Base-by-base conservation (phyloP, 2,113 vertebrate genomes). In the Petroica traversi region DNA sequence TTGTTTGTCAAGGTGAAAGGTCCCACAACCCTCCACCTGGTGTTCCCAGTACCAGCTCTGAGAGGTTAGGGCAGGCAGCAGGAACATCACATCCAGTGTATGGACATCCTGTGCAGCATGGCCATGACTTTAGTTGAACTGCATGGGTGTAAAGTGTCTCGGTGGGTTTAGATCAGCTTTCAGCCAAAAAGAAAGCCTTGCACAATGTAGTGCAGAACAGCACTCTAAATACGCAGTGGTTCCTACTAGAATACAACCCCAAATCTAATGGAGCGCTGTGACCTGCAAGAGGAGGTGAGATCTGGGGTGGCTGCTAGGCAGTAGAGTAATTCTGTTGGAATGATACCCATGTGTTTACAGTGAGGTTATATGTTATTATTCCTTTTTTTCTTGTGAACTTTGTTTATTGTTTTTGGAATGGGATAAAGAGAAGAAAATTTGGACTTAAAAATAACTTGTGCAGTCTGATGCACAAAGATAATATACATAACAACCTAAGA, bases 341-440 rank as follows among this genome's bases (percentile, higher is more conserved):
- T 40, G 67, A 94, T 75, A 95, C 49, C 61, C 81, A 51, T 85
- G 67, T 92, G 76, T 88, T 93, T 91, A 90, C 68, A 88, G 67
- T 24, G 38, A 78, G 29, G 46, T 73, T 94, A 72, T 64, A 61
- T 83, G 66, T 88, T 96, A 64, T 86, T 96, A 83, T 83, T 96
- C 48, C 64, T 85, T 93, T 71, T 71, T 41, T 92, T 73, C 81
- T 77, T 2, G 2, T 5, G 15, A 93, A 64, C 59, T 93, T 66
- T 54, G 79, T 92, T 95, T 95, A 92, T 97, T 96, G 66, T 23
- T 89, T 81, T 95, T 97, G 82, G 92, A 97, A 85, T 52, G 57
- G 78, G 82, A 96, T 96, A 81, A 96, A 94, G 91, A 93, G 92
- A 96, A 75, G 72, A 76, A 90, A 85, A 89, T 34, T 52, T 75